Percentiles rank a stretch among this genome's conserved stretches.
Evolutionary conservation across 2,113 vertebrate species (phyloP).

Genomic region (Cryptotis parvus): DNA sequence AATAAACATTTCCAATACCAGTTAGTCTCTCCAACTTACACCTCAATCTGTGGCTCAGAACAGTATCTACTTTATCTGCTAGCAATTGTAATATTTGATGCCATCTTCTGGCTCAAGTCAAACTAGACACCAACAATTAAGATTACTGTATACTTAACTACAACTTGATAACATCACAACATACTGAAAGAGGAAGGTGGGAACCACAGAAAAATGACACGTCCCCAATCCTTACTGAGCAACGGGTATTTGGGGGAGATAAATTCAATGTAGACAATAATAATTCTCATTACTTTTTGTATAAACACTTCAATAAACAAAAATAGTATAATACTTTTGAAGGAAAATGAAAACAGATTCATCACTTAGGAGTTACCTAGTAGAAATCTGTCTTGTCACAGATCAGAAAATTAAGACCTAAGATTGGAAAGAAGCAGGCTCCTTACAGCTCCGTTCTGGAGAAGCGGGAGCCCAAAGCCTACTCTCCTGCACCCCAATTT

Average conservation of each 20-base stretch:
- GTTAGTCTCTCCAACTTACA: neutral
- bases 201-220: neutral
- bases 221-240: neutral
- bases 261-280: neutral
- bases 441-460: neutral
- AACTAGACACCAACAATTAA: neutral
- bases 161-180: neutral
- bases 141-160: neutral
- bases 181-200: neutral
- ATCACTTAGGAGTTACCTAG: neutral
- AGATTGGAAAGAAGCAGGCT: neutral
- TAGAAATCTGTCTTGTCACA: neutral
- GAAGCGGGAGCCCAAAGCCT: neutral
- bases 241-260: neutral
- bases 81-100: neutral
- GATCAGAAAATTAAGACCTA: constrained; percentile 5
- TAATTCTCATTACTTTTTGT: neutral
- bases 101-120: neutral
- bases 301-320: neutral
- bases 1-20: neutral
- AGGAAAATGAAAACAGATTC: constrained; percentile 20
- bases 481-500: neutral
- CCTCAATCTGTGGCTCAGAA: neutral
- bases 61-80: neutral
- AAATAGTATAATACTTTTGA: neutral